Conservation (phyloP, 2,113 vertebrate genomes). For the Macaca mulatta region DNA sequence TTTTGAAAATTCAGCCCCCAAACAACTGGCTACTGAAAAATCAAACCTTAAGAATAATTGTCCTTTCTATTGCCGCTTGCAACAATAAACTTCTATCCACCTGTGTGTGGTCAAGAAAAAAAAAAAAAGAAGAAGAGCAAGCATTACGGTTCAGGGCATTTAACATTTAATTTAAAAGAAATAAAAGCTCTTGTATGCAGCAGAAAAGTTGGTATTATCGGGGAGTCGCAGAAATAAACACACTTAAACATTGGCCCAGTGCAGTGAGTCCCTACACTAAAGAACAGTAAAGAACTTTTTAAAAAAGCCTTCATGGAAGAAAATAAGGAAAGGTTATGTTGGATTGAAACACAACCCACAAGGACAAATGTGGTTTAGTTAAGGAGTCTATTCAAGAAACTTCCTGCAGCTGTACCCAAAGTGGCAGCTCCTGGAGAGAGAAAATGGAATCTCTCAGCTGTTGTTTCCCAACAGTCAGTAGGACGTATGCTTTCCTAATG, state of each 20-base stretch:
- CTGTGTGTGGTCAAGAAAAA: background rate
- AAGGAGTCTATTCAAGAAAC: background rate
- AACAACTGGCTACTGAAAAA: background rate
- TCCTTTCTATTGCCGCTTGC: background rate
- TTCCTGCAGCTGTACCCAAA: background rate
- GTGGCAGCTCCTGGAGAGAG: background rate
- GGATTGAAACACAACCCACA: background rate
- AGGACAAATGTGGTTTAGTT: constrained; percentile 9
- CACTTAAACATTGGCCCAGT: background rate
- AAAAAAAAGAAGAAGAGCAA: background rate
- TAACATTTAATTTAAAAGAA: constrained; percentile 10
- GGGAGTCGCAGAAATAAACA: background rate
- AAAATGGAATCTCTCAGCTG: background rate
- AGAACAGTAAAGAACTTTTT: background rate
- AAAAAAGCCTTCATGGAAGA: background rate
- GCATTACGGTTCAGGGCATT: background rate
- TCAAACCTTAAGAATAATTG: background rate
- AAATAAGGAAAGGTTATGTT: background rate
- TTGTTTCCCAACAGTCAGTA: background rate
- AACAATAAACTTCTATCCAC: background rate
- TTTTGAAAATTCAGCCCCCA: background rate
- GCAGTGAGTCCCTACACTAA: background rate
- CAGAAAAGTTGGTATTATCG: background rate
- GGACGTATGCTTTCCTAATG: background rate
- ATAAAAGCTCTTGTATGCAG: background rate